A percentile compares a stretch with the other conserved stretches of the same genome.
phyloP scores from a whole-genome alignment of 2,797 vertebrate genomes.

The Pseudochirops cupreus region DNA sequence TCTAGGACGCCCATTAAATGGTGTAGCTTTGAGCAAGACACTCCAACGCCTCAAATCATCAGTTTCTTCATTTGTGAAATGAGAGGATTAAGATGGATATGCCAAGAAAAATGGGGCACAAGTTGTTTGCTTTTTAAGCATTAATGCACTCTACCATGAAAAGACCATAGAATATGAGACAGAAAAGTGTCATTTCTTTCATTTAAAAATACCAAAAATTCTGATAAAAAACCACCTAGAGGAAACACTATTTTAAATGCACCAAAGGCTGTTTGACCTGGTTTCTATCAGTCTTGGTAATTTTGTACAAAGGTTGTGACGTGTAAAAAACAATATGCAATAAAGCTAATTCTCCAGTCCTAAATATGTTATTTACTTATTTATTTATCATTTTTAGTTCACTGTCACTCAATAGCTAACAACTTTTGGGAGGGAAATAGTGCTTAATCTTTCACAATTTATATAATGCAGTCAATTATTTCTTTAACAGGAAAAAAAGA shows the following conservation, averaged over 20 bases:
- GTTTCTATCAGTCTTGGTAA: constrained; percentile 6
- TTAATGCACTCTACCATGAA: neutral
- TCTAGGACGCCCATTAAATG: neutral
- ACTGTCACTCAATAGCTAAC: neutral
- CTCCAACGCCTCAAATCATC: neutral
- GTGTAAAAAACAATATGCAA: constrained; percentile 3
- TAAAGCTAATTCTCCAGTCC: neutral
- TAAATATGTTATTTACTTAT: neutral
- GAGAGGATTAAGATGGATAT: neutral
- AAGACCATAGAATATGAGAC: neutral
- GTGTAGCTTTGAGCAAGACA: neutral
- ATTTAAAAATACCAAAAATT: constrained; percentile 1
- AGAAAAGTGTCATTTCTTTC: neutral
- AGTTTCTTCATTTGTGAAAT: neutral
- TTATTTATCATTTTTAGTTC: constrained; percentile 21
- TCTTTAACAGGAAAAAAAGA: neutral
- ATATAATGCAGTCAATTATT: neutral
- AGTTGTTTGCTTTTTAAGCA: neutral
- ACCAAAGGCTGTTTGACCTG: neutral
- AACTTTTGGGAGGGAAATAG: constrained; percentile 18
- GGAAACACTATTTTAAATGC: constrained; percentile 8
- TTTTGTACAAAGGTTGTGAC: constrained; percentile 29
- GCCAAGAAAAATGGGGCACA: neutral
- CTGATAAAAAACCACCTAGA: neutral
- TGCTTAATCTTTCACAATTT: constrained; percentile 1